Base-by-base conservation (phyloP, 2,797 vertebrate species). In the Paedocypris micromegethes region DNA sequence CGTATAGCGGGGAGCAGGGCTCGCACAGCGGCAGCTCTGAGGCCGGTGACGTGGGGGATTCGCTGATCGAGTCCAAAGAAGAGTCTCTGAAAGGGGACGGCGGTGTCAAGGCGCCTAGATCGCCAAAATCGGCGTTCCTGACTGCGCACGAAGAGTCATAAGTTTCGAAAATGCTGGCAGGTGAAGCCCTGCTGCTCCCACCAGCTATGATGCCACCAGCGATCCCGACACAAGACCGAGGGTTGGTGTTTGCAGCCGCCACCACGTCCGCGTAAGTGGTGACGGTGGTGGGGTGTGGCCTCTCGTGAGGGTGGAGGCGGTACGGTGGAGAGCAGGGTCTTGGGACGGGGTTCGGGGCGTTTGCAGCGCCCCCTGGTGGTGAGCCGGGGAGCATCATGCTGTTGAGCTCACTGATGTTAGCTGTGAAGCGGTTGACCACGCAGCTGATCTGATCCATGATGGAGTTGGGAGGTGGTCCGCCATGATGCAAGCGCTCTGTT, bases 381-480 rank as follows among this genome's bases (percentile, higher is more conserved):
- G 90, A 81, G 7, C 80, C 86, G 0, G 95, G 91, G 78, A 97
- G 88, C 96, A 99, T 99, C 95, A 99, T 97, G 81, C 88, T 92
- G 87, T 99, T 99, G 74, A 98, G 91, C 85, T 98, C 95, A 0
- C 90, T 97, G 85, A 99, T 98, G 81, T 99, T 99, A 80, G 97
- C 93, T 0, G 95, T 97, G 86, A 99, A 99, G 8, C 95, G 92
- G 58, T 92, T 97, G 52, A 99, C 95, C 77, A 98, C 95, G 0
- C 92, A 93, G 83, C 94, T 98, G 85, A 99, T 99, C 80, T 99
- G 97, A 83, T 99, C 97, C 95, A 98, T 93, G 75, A 99, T 90
- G 52, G 91, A 91, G 6, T 92, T 92, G 86, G 94, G 94, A 45
- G 91, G 88, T 3, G 92, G 91, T 65, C 88, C 84, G 5, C 90